Percentiles rank a stretch among this genome's conserved stretches.
These are phyloP conservation scores for Anniella stebbinsi DNA, from an alignment of 2,797 vertebrate species.

Conservation along the genomic window DNA sequence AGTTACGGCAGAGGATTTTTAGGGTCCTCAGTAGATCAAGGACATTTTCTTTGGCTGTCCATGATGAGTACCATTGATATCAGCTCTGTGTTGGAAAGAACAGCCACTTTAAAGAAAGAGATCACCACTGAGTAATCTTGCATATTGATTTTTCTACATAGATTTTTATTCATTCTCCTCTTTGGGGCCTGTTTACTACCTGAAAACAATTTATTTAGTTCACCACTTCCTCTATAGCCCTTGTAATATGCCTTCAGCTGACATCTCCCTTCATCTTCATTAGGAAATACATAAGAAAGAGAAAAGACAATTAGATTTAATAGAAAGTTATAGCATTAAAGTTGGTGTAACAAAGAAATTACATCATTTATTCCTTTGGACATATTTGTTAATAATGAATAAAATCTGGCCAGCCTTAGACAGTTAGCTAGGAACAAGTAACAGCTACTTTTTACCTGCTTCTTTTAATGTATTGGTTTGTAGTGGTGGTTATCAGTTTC, in stretches of 20 bases:
- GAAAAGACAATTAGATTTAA: not conserved
- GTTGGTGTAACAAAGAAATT: rapidly evolving
- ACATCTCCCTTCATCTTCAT: constrained; percentile 10
- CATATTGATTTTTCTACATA: constrained; percentile 15
- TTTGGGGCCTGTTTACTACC: constrained; percentile 24
- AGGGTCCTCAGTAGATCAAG: constrained; percentile 36
- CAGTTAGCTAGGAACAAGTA: not conserved
- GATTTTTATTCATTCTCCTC: constrained; percentile 49
- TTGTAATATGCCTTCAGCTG: constrained; percentile 29
- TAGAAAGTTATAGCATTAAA: not conserved
- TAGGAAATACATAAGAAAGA: not conserved
- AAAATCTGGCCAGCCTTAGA: not conserved
- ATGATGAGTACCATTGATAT: not conserved
- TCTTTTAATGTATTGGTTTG: not conserved
- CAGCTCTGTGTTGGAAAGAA: not conserved
- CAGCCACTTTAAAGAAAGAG: constrained; percentile 30
- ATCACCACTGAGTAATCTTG: not conserved
- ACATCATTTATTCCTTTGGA: not conserved
- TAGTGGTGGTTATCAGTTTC: not conserved
- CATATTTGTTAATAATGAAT: not conserved
- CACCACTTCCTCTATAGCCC: not conserved
- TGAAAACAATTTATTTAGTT: constrained; percentile 48
- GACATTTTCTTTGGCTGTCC: constrained; percentile 52
- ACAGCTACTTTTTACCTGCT: not conserved
- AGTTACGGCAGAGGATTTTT: not conserved